A percentile compares a stretch with the other conserved stretches of the same genome.
phyloP scores from a whole-genome alignment of 1,140 invertebrate species.

The Palaemon carinicauda region DNA sequence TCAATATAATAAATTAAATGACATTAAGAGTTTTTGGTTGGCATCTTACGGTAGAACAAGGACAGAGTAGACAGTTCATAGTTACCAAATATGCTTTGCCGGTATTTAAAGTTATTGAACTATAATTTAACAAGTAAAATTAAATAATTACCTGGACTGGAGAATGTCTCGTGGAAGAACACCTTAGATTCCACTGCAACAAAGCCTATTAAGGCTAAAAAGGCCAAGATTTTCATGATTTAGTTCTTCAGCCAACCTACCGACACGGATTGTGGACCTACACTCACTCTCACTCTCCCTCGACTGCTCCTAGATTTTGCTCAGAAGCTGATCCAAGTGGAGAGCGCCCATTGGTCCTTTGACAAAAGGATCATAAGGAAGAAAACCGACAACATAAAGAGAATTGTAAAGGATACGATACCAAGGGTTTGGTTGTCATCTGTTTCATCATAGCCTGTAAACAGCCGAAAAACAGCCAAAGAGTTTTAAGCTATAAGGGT shows the following conservation, averaged over 20 bases:
- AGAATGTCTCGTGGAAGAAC: conserved; percentile 48
- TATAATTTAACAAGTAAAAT: background rate
- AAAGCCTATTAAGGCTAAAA: conserved; percentile 28
- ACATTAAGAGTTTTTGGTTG: no score
- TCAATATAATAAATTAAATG: no score
- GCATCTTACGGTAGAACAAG: no score
- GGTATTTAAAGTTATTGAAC: no score
- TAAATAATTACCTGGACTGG: conserved; percentile 7
- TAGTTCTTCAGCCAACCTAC: background rate
- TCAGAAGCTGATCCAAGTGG: conserved; percentile 55
- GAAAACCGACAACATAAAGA: background rate
- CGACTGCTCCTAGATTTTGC: conserved; percentile 37
- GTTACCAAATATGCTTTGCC: no score
- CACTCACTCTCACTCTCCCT: background rate
- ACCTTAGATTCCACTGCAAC: conserved; percentile 35
- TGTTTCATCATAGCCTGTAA: background rate
- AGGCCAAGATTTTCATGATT: conserved; percentile 31
- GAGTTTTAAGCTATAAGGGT: no score
- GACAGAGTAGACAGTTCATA: no score
- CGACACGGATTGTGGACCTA: background rate
- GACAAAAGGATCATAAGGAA: background rate
- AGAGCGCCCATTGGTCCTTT: conserved; percentile 58
- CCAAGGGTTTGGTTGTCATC: background rate
- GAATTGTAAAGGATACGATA: background rate
- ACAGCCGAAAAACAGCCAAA: no score